Evolutionary conservation across 2,888 invertebrate genomes (phyloP).

Genomic region (Tuta absoluta): DNA sequence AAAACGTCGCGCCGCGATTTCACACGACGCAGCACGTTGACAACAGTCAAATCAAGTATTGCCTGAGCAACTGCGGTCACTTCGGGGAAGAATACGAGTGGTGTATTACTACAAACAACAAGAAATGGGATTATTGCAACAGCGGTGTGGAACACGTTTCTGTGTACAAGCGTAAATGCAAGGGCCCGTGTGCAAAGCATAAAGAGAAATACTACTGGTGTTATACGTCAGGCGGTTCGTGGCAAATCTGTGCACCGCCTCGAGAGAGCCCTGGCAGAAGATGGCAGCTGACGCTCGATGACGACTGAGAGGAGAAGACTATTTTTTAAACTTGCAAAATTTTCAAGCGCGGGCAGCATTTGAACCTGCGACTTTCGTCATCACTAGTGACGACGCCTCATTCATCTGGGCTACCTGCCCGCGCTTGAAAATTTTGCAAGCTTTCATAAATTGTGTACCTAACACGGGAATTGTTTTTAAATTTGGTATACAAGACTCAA

Average conservation of each 20-base stretch:
- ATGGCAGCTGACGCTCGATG: background rate
- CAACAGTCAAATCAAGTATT: background rate
- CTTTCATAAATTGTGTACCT: too few relatives aligned
- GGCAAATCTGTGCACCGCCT: background rate
- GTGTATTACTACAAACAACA: conserved; percentile 6
- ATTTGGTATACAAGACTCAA: too few relatives aligned
- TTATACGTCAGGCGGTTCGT: background rate
- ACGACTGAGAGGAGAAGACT: background rate
- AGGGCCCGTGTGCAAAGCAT: background rate
- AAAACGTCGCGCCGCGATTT: background rate
- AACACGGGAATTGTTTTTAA: too few relatives aligned
- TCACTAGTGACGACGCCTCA: too few relatives aligned
- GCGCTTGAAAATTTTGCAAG: too few relatives aligned
- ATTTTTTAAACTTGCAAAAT: too few relatives aligned
- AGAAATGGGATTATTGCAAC: conserved; percentile 19
- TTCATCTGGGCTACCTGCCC: too few relatives aligned
- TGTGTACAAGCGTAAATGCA: background rate
- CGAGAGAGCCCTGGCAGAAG: background rate
- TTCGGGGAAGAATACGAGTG: conserved; percentile 19
- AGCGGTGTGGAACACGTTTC: background rate
- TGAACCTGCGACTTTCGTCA: too few relatives aligned
- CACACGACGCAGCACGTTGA: background rate
- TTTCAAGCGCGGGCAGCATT: too few relatives aligned
- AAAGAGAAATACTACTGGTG: conserved; percentile 7
- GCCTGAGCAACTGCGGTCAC: conserved; percentile 18